Conservation (phyloP, 2,888 invertebrate species). For the Scrobipalpa atriplicella region DNA sequence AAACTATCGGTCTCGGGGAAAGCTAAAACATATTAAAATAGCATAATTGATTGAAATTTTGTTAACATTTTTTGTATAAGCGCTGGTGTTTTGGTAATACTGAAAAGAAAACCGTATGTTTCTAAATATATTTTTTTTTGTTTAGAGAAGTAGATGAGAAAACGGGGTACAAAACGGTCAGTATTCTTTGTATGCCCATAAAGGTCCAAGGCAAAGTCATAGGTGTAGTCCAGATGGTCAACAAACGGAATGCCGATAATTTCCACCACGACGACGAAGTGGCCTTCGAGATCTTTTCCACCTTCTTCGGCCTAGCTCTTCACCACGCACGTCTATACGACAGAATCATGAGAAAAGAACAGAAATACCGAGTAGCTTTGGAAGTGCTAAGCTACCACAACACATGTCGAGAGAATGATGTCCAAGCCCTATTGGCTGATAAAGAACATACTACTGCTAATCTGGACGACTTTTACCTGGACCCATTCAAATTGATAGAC, state of each 20-base stretch:
- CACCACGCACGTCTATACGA: conserved; percentile 94
- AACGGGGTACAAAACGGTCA: conserved; percentile 87
- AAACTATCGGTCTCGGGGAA: too few species aligned
- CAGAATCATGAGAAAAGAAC: conserved; percentile 91
- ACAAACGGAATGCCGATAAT: conserved; percentile 79
- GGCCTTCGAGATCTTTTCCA: conserved; percentile 91
- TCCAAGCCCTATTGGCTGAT: conserved; percentile 57
- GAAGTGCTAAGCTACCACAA: conserved; percentile 94
- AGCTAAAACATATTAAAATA: too few species aligned
- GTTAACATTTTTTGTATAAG: too few species aligned
- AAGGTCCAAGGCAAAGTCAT: conserved; percentile 90
- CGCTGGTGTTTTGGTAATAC: too few species aligned
- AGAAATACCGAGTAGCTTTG: conserved; percentile 90
- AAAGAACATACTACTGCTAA: conserved; percentile 45
- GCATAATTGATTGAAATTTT: too few species aligned
- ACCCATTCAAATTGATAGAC: conserved; percentile 87
- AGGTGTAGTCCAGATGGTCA: conserved; percentile 95
- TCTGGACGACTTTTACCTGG: conserved; percentile 86
- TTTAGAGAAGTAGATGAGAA: conserved; percentile 85
- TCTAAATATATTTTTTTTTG: too few species aligned
- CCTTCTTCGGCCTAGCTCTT: conserved; percentile 92
- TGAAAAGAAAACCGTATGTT: background rate
- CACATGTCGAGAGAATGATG: conserved; percentile 89
- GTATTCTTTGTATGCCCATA: conserved; percentile 94
- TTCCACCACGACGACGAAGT: conserved; percentile 89